Percentiles rank a stretch among this genome's conserved stretches.
phyloP scores from a whole-genome alignment of 2,888 invertebrate species.

The Oxyteleia sp. region DNA sequence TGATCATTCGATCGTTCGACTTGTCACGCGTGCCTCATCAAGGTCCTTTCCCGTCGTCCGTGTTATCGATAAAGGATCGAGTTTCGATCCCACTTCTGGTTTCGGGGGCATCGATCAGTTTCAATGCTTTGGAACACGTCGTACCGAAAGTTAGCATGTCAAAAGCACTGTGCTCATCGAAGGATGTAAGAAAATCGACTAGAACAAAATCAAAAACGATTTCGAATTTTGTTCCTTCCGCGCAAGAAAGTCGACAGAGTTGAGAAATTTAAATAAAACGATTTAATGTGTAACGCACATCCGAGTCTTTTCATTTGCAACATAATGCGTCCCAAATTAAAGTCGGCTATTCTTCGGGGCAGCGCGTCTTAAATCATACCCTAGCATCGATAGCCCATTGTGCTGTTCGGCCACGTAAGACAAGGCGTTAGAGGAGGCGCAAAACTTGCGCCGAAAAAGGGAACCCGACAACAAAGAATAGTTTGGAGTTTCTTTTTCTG shows the following conservation, averaged over 20 bases:
- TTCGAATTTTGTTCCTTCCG: not conserved
- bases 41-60: conserved; percentile 51
- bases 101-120: conserved; percentile 73
- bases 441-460: conserved; percentile 78
- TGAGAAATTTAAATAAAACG: conserved; percentile 42
- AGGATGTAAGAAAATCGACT: conserved; percentile 33
- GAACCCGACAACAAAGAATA: conserved; percentile 75
- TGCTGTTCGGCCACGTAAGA: conserved; percentile 78
- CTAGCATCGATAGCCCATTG: conserved; percentile 75
- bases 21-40: conserved; percentile 74
- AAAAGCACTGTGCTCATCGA: conserved; percentile 51
- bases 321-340: conserved; percentile 54
- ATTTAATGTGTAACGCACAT: conserved; percentile 18
- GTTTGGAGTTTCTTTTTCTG: conserved; percentile 72
- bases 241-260: conserved; percentile 3
- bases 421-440: conserved; percentile 79
- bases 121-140: conserved; percentile 62
- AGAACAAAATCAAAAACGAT: conserved; percentile 2
- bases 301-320: conserved; percentile 47
- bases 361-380: conserved; percentile 63
- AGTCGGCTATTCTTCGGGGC: conserved; percentile 46
- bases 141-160: conserved; percentile 48
- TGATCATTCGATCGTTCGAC: conserved; percentile 67
- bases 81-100: conserved; percentile 65
- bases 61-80: conserved; percentile 66